Conservation (phyloP, 2,797 vertebrate species). For the Oryzias sinensis region DNA sequence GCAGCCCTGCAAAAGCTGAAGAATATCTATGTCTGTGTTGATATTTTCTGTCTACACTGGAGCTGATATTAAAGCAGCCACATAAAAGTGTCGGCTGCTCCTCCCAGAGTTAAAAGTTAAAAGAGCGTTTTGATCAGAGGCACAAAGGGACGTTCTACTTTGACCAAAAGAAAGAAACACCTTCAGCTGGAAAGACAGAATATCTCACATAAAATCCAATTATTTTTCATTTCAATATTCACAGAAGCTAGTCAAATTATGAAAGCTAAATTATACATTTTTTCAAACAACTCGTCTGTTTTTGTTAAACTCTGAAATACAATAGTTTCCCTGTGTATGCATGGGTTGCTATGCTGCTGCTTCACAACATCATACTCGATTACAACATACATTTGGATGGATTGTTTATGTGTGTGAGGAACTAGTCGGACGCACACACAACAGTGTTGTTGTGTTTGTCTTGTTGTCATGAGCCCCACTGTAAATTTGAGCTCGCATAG, state of each 20-base stretch:
- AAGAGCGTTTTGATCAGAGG: conserved; percentile 56
- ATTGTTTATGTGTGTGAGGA: conserved; percentile 8
- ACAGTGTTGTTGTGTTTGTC: conserved; percentile 48
- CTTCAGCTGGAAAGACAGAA: not conserved
- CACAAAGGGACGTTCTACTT: conserved; percentile 32
- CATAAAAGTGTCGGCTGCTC: conserved; percentile 68
- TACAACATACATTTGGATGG: conserved; percentile 43
- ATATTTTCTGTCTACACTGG: conserved; percentile 55
- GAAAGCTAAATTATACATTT: conserved; percentile 6
- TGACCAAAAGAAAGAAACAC: conserved; percentile 22
- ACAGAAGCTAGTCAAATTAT: not conserved
- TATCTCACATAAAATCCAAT: too few species aligned
- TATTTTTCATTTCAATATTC: too few species aligned
- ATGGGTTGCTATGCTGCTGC: conserved; percentile 59
- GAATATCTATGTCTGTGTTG: conserved; percentile 22
- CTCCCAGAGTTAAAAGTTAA: conserved; percentile 40
- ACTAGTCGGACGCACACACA: conserved; percentile 1
- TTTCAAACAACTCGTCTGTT: conserved; percentile 25
- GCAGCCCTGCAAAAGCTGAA: conserved; percentile 6
- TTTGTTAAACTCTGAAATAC: conserved; percentile 12
- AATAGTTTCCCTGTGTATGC: conserved; percentile 41
- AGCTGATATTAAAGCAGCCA: conserved; percentile 60
- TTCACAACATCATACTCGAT: conserved; percentile 38
- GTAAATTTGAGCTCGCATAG: conserved; percentile 26
- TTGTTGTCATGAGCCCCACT: conserved; percentile 62